phyloP scores from a whole-genome alignment of 2,797 vertebrate genomes.

The Sardinella longiceps region DNA sequence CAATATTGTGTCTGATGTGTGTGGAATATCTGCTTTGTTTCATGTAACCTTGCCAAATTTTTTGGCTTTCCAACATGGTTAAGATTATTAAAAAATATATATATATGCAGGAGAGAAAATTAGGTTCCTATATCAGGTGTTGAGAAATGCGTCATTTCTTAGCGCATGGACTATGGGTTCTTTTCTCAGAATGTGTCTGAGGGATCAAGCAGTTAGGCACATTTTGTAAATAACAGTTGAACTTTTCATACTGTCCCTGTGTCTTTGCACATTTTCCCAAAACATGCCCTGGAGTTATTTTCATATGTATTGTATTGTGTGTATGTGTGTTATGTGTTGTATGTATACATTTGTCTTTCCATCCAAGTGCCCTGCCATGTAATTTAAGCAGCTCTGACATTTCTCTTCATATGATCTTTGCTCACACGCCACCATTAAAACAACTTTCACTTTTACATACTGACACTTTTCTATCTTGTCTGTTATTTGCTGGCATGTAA shows the following conservation, averaged over 20 bases:
- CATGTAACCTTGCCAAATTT: neutral
- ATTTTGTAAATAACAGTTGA: neutral
- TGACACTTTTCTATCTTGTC: neutral
- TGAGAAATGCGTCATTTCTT: neutral
- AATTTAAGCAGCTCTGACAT: neutral
- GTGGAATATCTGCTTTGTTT: neutral
- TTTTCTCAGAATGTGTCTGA: neutral
- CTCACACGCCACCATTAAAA: constrained; percentile 22
- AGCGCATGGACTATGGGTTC: neutral
- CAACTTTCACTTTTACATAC: neutral
- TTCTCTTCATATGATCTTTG: neutral
- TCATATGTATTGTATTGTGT: constrained; percentile 3
- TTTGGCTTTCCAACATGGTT: neutral
- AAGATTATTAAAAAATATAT: constrained; percentile 2
- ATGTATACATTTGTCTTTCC: constrained; percentile 14
- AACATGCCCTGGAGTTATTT: neutral
- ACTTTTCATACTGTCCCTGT: neutral
- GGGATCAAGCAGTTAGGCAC: neutral
- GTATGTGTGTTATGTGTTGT: neutral
- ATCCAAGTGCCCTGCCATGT: constrained; percentile 21
- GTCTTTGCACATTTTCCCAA: constrained; percentile 14
- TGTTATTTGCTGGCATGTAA: neutral
- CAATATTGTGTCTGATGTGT: constrained; percentile 7
- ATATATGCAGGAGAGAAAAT: neutral
- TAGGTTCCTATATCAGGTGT: neutral